Base-by-base conservation (phyloP, 2,888 invertebrate genomes). In the Allophyes oxyacanthae region DNA sequence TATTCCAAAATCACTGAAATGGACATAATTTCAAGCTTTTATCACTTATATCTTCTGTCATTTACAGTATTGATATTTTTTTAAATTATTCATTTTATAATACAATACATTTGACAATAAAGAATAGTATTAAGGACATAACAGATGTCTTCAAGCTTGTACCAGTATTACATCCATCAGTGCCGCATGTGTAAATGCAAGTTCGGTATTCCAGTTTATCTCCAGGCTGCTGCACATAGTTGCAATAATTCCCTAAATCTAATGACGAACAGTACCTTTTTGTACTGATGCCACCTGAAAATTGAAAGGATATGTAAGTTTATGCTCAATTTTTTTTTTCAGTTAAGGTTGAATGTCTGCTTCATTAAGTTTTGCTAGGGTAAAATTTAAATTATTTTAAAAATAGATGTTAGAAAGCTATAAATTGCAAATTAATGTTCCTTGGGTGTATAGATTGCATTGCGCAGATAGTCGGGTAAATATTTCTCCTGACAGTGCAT, bases 181-280 rank as follows among this genome's bases (percentile, higher is more conserved):
- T 95, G 54, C 94, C 91, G 80, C 98, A 98, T 0, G 98, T 98
- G 84, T 95, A 98, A 50, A 98, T 96, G 87, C 98, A 98, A 2
- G 98, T 98, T 69, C 98, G 95, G 87, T 98, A 98, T 57, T 96
- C 96, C 76, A 98, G 89, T 76, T 95, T 95, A 85, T 98, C 98
- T n/a, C 98, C 98, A 6, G 96, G 96, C 72, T 98, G 97, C 64
- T 95, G 92, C 0, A 98, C 97, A 86, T 97, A 98, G 83, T 98
- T 97, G 88, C 98, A 98, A 79, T 97, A 98, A 87, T 98, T 98
- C 11, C 98, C 98, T 80, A 98, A 91, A 87, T 98, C 97, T 78
- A 97, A 91, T 0, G 98, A 96, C 1, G 98, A 98, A 85, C 98
- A 98, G 83, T 96, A 98, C 67, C 98, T 94, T 79, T 97, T 97